Evolutionary conservation across 2,888 invertebrate species (phyloP), one percentile per base, ranked within the genome.

Genomic region (Arctia plantaginis): DNA sequence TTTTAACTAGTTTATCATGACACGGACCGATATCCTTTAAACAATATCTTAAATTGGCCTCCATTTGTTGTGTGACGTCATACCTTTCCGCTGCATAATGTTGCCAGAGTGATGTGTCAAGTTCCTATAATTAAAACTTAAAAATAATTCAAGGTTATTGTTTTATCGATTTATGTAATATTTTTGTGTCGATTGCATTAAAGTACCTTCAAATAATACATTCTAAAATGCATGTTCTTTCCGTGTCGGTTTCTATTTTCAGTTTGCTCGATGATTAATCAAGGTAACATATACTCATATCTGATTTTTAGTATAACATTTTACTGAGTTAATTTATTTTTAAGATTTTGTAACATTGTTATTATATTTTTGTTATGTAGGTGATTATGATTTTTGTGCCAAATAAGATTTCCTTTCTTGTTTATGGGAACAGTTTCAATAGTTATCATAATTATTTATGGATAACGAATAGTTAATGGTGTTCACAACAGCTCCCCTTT

Each of bases 1-100:
- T 66, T 79, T 82, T 73, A 44, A 77, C 77, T 59, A 64, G 86
- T 81, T 85, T 77, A 47, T 85, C 82, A 85, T 82, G 86, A 79
- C 85, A 76, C 71, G 77, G 33, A 69, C 73, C 15, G 59, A 77
- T 75, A 78, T 85, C 80, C 81, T 80, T 51, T 78, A n/a, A 62
- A 69, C 64, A 62, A 73, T 72, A 66, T 74, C 71, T 71, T 30
- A 69, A 74, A 69, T 65, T 74, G 74, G 73, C 77, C 79, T 77
- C 70, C 35, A 69, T 78, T 72, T 77, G 67, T 23, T 69, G 39
- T 47, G 27, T 72, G 67, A 72, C 62, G 67, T 71, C 66, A 68
- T 27, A 35, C 12, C 20, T 64, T 73, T 69, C 41, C 6, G 59
- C 66, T 74, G 62, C 70, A 74, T 44, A 74, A 70, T 65, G 15